Percentiles rank a stretch among this genome's conserved stretches.
phyloP scores from a whole-genome alignment of 2,797 vertebrate genomes.

The Botia kubotai region DNA sequence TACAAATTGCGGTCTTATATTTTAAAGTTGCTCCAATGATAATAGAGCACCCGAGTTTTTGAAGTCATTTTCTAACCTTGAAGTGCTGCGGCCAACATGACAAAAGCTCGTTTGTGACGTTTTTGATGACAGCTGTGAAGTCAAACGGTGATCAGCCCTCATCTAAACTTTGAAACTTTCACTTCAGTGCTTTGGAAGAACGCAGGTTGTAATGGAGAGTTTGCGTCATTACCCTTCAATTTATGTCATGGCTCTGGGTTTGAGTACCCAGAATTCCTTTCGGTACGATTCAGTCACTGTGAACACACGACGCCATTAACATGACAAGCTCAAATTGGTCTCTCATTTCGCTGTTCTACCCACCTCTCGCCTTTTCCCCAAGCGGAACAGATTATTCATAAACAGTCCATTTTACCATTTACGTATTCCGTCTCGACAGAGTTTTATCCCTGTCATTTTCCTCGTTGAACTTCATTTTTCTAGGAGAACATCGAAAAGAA shows the following conservation, averaged over 20 bases:
- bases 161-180: neutral
- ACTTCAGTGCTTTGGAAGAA: constrained; percentile 15
- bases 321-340: constrained; percentile 43
- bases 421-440: neutral
- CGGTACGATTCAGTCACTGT: constrained; percentile 15
- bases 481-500: constrained; percentile 23
- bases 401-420: neutral
- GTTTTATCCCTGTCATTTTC: neutral
- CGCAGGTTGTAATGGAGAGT: constrained; percentile 28
- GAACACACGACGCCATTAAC: constrained; percentile 46
- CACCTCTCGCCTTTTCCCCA: constrained; percentile 1
- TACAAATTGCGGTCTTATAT: neutral
- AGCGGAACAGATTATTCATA: neutral
- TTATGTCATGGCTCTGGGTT: constrained; percentile 28
- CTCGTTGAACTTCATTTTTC: constrained; percentile 24
- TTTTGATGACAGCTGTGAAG: constrained; percentile 20
- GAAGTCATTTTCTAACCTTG: constrained; percentile 23
- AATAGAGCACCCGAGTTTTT: neutral
- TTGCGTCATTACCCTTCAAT: constrained; percentile 46
- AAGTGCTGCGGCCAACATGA: neutral
- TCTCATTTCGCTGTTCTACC: constrained; percentile 15
- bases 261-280: constrained; percentile 35
- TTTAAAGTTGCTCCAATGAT: neutral
- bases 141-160: constrained; percentile 8
- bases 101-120: constrained; percentile 3